Base-by-base conservation (phyloP, 2,113 vertebrate species). In the Eleginops maclovinus region DNA sequence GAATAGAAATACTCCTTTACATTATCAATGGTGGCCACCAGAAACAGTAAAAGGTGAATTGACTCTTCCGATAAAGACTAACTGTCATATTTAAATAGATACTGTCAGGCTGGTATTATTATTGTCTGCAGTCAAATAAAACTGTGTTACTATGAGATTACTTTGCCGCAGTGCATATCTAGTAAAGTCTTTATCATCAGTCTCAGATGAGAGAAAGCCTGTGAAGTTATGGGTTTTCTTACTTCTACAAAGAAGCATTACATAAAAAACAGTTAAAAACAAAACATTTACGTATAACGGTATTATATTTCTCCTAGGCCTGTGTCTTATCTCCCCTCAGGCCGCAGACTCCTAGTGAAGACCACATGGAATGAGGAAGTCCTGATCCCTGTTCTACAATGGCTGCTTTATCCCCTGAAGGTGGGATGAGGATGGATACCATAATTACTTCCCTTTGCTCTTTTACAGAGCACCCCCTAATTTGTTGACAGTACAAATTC, bases 341-440 rank as follows among this genome's bases (percentile, higher is more conserved):
- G 47, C 71, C 44, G 24, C 9, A 68, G 67, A 71, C 49, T 61
- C 66, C 81, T 59, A 40, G n/a, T 77, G 49, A 72, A 58, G 60
- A 77, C 55, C 62, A 67, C 22, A 55, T 58, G 47, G 72, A 59
- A 44, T 9, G 49, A 76, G 19, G 59, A 77, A 44, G 43, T 72
- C 46, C 50, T 67, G 69, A 53, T 72, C 51, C 3, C 0, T 22
- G 19, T 2, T 4, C 56, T 63, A 83, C 82, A 86, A 89, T 62
- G 51, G 49, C 28, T 58, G 73, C 86, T 87, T 88, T 91, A 74
- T 89, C 40, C 79, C 24, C 31, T 44, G 67, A 67, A 87, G 83
- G 68, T 65, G 17, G 21, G 60, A 53, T 56, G 75, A 76, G 50
- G 66, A 71, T 15, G 81, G 83, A 89, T 71, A 62, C 61, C 17